These are phyloP conservation scores for Eristalis pertinax DNA, from an alignment of 2,888 invertebrate species.

Conservation along the genomic window DNA sequence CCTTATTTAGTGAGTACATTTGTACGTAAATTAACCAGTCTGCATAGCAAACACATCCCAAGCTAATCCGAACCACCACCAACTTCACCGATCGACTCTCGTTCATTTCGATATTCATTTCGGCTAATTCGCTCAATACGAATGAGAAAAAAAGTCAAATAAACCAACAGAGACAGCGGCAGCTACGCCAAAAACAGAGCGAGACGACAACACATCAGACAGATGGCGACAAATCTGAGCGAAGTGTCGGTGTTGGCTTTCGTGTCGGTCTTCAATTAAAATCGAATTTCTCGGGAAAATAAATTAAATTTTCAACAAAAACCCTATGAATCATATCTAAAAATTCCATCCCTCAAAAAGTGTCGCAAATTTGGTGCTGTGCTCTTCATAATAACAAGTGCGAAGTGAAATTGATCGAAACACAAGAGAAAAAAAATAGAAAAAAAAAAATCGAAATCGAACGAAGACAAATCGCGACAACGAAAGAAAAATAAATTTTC, in stretches of 20 bases:
- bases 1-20: no score
- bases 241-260: slow-evolving; percentile 70
- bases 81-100: slow-evolving; percentile 48
- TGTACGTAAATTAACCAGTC: no score
- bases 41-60: background rate
- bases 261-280: slow-evolving; percentile 67
- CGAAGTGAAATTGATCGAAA: slow-evolving; percentile 45
- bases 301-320: slow-evolving; percentile 37
- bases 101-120: slow-evolving; percentile 36
- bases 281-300: slow-evolving; percentile 66
- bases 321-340: slow-evolving; percentile 35
- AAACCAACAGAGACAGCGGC: slow-evolving; percentile 41
- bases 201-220: slow-evolving; percentile 50
- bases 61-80: background rate
- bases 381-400: slow-evolving; percentile 32
- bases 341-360: slow-evolving; percentile 18
- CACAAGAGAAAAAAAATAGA: background rate
- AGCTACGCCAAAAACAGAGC: slow-evolving; percentile 45
- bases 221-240: slow-evolving; percentile 66
- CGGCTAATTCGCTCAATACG: slow-evolving; percentile 33
- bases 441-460: background rate
- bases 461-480: slow-evolving; percentile 32
- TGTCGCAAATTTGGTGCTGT: slow-evolving; percentile 54
- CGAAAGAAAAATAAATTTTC: slow-evolving; percentile 24
- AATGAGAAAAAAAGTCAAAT: slow-evolving; percentile 1